Base-by-base conservation (phyloP, 2,113 vertebrate genomes). In the Spea bombifrons region DNA sequence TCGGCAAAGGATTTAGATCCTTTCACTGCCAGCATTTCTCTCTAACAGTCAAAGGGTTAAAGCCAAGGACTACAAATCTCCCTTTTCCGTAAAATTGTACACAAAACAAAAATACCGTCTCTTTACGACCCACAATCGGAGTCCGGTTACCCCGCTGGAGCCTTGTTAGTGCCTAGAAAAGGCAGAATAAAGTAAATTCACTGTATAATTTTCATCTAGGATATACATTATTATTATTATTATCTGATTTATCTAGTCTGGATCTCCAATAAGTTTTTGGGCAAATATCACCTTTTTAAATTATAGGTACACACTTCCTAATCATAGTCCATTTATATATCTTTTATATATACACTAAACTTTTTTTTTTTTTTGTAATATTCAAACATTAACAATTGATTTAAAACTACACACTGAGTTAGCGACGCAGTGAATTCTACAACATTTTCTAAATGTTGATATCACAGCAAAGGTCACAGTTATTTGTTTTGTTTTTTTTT, bases 341-440 rank as follows among this genome's bases (percentile, higher is more conserved):
- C 30, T 30, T 30, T 30, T 30, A 30, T 30, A 30, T 83, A 74
- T 83, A 84, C 81, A 84, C 84, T 64, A 82, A 83, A 71, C 84
- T 83, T 83, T 75, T 30, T 30, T 30, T 30, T 83, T 83, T 75
- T n/a, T n/a, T n/a, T n/a, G n/a, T 78, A 82, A 81, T 75, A 52
- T 53, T 84, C 66, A 64, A 75, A 64, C 81, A 17, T 66, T 45
- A 70, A 82, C 78, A 66, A 69, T 78, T 77, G 72, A 0, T 3
- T 55, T 76, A 52, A 76, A 83, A 73, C 8, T 17, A 61, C 55
- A 68, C 4, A 50, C 48, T 78, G 52, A 78, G 82, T 82, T 66
- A 77, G 79, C 45, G 50, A 66, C 75, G 63, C 78, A 75, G 75
- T 16, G 70, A 75, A 81, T 75, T 69, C 81, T 80, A 0, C 3